Evolutionary conservation across 2,888 invertebrate species (phyloP), one percentile per base, ranked within the genome.

Genomic region (Oscheius myriophilus): DNA sequence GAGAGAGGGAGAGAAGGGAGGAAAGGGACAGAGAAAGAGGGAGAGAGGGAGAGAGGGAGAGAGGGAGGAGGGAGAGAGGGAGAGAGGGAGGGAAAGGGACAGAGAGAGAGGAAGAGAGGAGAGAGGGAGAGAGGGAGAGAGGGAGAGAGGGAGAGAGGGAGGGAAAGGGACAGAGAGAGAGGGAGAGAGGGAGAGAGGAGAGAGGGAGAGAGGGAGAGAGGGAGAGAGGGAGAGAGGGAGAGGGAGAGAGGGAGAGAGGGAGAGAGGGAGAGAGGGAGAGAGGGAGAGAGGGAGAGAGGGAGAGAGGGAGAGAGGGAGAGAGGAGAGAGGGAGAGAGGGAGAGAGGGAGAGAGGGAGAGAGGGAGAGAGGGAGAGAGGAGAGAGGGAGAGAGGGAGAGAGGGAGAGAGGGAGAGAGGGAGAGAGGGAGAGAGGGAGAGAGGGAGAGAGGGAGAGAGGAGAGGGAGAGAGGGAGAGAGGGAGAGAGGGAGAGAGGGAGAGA

Each of bases 231-330:
- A 46, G 46, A 46, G 46, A 46, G 46, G 11, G 46, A 46, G 46
- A 46, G 46, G 11, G 46, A 46, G 46, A 46, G 46, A 46, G 46
- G 11, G 46, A 26, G 58, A 14, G 33, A 59, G 62, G 45, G 61
- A 42, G 55, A 53, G 57, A 67, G 57, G 69, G 65, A 64, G 64
- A 43, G 23, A 63, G 53, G 49, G 62, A 57, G 70, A 21, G 39
- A 25, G 43, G 42, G 61, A 42, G 49, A 51, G 43, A 49, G 53
- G 59, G 51, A 42, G 39, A 25, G 52, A 33, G 41, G 23, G 41
- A 63, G 63, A 46, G 43, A 58, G 59, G 41, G 55, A 57, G 25
- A 57, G 51, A 25, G 39, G 14, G 46, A 43, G 59, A 53, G 26
- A 53, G 59, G 63, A 53, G 41, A 53, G 63, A 43, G 59, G 33